These are phyloP conservation scores for Regulus satrapa DNA, from an alignment of 2,113 vertebrate genomes.

Conservation along the genomic window DNA sequence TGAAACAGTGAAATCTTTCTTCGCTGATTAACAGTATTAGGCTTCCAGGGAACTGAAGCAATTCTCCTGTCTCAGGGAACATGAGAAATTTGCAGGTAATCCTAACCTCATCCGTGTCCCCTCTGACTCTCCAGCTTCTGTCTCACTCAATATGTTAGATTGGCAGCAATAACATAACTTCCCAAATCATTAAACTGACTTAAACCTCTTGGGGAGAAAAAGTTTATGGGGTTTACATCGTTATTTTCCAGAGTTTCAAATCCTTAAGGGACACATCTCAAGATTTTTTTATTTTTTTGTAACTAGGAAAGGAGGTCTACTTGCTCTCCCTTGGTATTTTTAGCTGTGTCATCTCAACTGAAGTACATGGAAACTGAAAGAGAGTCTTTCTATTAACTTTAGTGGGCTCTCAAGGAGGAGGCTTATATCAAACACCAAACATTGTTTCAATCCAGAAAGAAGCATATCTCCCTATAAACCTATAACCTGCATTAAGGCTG, in stretches of 20 bases:
- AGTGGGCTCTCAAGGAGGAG: neutral
- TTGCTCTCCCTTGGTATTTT: neutral
- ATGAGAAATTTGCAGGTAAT: slow-evolving; percentile 19
- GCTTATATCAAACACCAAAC: neutral
- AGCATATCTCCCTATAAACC: neutral
- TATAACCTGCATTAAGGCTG: neutral
- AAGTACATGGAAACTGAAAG: neutral
- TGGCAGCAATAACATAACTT: neutral
- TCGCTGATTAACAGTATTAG: slow-evolving; percentile 1
- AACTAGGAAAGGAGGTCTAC: neutral
- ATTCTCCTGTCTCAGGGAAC: neutral
- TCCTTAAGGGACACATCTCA: neutral
- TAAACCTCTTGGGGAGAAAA: neutral
- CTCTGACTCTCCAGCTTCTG: neutral
- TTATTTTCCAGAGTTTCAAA: neutral
- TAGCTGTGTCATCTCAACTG: neutral
- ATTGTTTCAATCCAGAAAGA: neutral
- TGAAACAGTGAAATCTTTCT: slow-evolving; percentile 56
- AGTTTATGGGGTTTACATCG: neutral
- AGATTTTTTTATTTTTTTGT: neutral
- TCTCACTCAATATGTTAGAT: neutral
- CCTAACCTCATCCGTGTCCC: neutral
- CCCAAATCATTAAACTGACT: neutral
- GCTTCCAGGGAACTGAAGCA: slow-evolving; percentile 2
- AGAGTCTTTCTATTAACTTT: neutral